phyloP scores from a whole-genome alignment of 2,888 invertebrate species.

The Mechanitis mazaeus region DNA sequence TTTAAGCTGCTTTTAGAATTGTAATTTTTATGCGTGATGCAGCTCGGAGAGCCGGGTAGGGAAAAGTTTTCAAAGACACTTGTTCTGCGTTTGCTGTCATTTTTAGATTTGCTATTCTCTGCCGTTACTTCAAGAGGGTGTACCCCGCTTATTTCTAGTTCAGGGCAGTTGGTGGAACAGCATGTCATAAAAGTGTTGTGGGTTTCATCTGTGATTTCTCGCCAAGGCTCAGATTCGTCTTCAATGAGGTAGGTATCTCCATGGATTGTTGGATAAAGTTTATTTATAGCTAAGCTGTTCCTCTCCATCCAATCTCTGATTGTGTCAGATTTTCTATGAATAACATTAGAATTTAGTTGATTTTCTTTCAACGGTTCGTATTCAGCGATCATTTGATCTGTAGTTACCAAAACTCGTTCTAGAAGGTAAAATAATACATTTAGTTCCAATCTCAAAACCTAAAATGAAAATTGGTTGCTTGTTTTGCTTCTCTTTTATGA shows the following conservation, averaged over 20 bases:
- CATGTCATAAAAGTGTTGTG: constrained; percentile 57
- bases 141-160: constrained; percentile 57
- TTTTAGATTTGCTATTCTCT: constrained; percentile 35
- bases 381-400: constrained; percentile 78
- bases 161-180: constrained; percentile 40
- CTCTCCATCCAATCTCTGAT: constrained; percentile 68
- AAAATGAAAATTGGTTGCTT: neutral
- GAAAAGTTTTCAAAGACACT: constrained; percentile 67
- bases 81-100: constrained; percentile 36
- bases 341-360: constrained; percentile 39
- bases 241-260: constrained; percentile 58
- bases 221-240: constrained; percentile 46
- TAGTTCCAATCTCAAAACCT: neutral
- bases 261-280: constrained; percentile 65
- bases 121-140: constrained; percentile 44
- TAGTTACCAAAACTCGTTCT: constrained; percentile 80
- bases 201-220: constrained; percentile 38
- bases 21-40: constrained; percentile 61
- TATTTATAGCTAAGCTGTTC: constrained; percentile 59
- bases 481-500: too few relatives aligned
- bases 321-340: constrained; percentile 57
- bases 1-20: constrained; percentile 56
- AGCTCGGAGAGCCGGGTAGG: constrained; percentile 60
- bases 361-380: constrained; percentile 64
- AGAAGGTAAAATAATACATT: constrained; percentile 35